phyloP scores from a whole-genome alignment of 2,113 vertebrate genomes.

The Leptocoma aspasia region DNA sequence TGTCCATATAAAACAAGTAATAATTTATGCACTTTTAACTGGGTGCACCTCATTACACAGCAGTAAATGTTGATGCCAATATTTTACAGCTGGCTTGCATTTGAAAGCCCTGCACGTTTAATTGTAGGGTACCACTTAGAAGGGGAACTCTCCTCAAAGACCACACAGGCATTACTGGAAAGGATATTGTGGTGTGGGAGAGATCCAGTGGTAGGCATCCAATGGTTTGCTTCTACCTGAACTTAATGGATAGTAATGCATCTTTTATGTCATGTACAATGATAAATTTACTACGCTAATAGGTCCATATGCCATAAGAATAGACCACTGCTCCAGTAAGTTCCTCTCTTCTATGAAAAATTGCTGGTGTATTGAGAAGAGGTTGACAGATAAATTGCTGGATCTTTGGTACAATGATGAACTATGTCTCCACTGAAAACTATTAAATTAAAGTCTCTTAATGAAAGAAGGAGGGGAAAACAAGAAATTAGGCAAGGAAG shows the following conservation, averaged over 20 bases:
- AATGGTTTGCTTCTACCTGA: conserved; percentile 62
- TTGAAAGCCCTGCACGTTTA: conserved; percentile 41
- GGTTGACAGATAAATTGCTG: conserved; percentile 62
- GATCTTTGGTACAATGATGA: conserved; percentile 18
- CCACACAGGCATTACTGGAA: conserved; percentile 58
- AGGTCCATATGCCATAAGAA: conserved; percentile 60
- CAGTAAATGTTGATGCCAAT: conserved; percentile 41
- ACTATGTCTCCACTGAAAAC: neutral
- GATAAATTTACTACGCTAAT: conserved; percentile 74
- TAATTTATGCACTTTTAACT: conserved; percentile 29
- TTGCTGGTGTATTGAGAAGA: conserved; percentile 31
- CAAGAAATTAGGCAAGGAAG: neutral
- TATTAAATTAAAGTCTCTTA: conserved; percentile 46
- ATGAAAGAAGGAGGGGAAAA: neutral
- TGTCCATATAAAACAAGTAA: neutral
- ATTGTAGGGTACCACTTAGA: conserved; percentile 46
- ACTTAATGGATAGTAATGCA: conserved; percentile 78
- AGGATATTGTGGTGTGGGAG: conserved; percentile 68
- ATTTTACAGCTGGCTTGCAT: neutral
- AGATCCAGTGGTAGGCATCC: conserved; percentile 54
- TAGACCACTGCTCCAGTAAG: conserved; percentile 65
- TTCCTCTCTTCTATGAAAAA: conserved; percentile 62
- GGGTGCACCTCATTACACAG: conserved; percentile 5
- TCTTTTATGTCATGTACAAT: conserved; percentile 65
- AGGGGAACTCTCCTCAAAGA: conserved; percentile 42